Evolutionary conservation across 2,888 invertebrate genomes (phyloP).

Genomic region (Dicyrtoma fusca): DNA sequence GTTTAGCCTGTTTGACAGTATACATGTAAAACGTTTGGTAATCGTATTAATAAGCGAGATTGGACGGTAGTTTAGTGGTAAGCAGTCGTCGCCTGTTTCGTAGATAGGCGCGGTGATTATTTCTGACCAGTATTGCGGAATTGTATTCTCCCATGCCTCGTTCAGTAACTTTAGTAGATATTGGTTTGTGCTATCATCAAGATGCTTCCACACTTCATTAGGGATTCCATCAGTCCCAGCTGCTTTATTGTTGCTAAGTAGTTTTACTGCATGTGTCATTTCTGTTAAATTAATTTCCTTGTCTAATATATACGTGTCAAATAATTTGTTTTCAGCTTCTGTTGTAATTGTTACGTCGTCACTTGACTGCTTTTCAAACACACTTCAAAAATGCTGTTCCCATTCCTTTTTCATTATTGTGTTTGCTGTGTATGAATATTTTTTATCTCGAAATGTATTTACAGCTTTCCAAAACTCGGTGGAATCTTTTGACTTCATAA

Average conservation of each 20-base stretch:
- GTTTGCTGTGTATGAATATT: neutral
- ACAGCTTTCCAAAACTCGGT: too few species aligned
- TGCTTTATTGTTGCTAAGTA: neutral
- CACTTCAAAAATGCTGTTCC: neutral
- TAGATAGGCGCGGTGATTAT: neutral
- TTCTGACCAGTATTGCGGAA: too few species aligned
- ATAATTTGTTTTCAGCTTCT: neutral
- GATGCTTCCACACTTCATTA: constrained; percentile 5
- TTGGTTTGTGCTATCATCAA: too few species aligned
- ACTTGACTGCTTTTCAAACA: neutral
- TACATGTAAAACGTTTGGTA: constrained; percentile 4
- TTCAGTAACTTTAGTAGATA: too few species aligned
- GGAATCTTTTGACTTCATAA: too few species aligned
- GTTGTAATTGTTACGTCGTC: neutral
- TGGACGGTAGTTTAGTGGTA: constrained; percentile 8
- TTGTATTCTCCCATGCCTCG: too few species aligned
- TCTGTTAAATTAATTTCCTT: neutral
- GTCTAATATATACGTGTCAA: neutral
- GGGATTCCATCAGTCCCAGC: neutral
- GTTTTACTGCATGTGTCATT: neutral
- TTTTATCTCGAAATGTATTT: neutral
- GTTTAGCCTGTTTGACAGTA: constrained; percentile 1
- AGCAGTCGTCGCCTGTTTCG: neutral
- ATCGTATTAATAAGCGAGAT: constrained; percentile 9
- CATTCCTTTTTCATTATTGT: neutral